Conservation (phyloP, 2,113 vertebrate genomes). For the Urocynchramus pylzowi region DNA sequence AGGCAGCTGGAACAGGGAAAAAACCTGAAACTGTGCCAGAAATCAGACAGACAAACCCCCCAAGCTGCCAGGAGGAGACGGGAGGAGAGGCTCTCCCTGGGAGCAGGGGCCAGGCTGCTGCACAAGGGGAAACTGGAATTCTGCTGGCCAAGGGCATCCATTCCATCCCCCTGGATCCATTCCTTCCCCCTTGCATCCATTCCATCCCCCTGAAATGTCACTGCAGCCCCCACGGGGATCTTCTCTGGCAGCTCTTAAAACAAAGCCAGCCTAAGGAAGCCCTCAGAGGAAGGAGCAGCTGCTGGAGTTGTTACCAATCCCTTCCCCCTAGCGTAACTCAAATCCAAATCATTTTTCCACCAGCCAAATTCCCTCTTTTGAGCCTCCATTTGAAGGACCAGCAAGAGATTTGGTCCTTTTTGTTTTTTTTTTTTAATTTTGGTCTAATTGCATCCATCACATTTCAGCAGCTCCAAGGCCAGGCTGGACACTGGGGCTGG, state of each 20-base stretch:
- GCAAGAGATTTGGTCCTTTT: neutral
- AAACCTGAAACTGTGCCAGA: neutral
- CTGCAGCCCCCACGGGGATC: neutral
- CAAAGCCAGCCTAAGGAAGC: neutral
- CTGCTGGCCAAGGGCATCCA: neutral
- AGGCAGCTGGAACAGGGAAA: neutral
- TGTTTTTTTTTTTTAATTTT: neutral
- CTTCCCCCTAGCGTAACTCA: neutral
- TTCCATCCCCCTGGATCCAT: too few relatives aligned
- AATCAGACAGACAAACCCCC: neutral
- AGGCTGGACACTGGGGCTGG: neutral
- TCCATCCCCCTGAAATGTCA: neutral
- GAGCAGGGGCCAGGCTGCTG: neutral
- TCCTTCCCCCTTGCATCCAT: too few relatives aligned
- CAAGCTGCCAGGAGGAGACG: neutral
- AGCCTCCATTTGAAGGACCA: neutral
- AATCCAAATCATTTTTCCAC: neutral
- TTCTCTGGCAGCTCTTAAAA: neutral
- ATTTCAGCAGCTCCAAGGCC: neutral
- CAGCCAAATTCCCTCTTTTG: accelerated
- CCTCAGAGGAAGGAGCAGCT: neutral
- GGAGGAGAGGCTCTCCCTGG: neutral
- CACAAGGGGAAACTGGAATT: neutral
- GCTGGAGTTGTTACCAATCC: neutral
- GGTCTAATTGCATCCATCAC: accelerated